Percentiles rank a stretch among this genome's conserved stretches.
Conservation (phyloP, 2,113 vertebrate species). For the Monarcha castaneiventris region DNA sequence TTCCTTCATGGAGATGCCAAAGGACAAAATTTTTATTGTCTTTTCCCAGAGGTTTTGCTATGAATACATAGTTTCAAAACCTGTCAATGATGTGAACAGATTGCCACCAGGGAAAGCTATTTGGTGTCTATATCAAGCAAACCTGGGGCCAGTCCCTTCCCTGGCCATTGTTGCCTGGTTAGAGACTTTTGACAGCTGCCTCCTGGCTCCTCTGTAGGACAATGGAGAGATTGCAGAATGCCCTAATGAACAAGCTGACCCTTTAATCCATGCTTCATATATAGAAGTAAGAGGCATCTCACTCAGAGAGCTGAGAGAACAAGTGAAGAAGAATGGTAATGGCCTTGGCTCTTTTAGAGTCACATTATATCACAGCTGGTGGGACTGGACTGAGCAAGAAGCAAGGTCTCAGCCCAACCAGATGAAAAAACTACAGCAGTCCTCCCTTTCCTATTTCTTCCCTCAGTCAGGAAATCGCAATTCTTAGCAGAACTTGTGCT, state of each 20-base stretch:
- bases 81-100: background rate
- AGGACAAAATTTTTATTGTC: background rate
- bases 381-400: background rate
- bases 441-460: background rate
- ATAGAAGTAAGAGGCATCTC: background rate
- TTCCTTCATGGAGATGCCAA: background rate
- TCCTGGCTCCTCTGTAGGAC: background rate
- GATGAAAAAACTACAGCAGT: background rate
- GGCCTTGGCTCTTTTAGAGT: background rate
- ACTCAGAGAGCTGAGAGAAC: background rate
- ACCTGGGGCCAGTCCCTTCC: background rate
- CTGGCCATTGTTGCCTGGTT: background rate
- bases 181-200: background rate
- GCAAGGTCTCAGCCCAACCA: background rate
- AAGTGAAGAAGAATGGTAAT: background rate
- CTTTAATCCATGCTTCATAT: background rate
- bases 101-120: background rate
- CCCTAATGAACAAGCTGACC: background rate
- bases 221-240: background rate
- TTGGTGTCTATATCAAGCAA: background rate
- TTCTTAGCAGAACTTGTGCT: background rate
- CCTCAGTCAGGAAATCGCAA: background rate
- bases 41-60: background rate
- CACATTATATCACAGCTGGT: background rate
- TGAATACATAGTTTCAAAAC: conserved; percentile 13